A percentile compares a stretch with the other conserved stretches of the same genome.
These are phyloP conservation scores for Nyctibius bracteatus DNA, from an alignment of 2,113 vertebrate genomes.

Conservation along the genomic window DNA sequence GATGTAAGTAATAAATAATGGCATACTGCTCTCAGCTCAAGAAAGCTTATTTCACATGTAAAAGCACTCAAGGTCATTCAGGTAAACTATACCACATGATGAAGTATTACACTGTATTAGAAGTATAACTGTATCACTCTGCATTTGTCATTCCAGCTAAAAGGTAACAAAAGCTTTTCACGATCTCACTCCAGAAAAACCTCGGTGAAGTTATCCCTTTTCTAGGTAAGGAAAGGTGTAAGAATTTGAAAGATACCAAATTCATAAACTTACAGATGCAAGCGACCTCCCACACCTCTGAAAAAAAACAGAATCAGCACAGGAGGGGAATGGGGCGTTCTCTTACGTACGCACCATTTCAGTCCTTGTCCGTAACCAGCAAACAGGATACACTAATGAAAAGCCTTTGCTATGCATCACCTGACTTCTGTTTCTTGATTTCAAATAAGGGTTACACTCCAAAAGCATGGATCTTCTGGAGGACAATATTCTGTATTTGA, in stretches of 20 bases:
- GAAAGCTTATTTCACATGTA: neutral
- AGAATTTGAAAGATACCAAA: neutral
- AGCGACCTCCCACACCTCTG: neutral
- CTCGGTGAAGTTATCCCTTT: neutral
- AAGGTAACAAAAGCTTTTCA: neutral
- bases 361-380: neutral
- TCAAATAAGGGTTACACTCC: neutral
- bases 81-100: neutral
- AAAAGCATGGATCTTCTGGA: neutral
- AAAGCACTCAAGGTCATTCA: neutral
- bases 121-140: neutral
- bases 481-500: neutral
- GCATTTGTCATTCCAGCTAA: neutral
- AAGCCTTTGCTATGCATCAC: neutral
- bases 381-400: neutral
- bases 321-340: rapidly evolving
- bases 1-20: neutral
- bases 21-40: neutral
- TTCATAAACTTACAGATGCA: neutral
- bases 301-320: neutral
- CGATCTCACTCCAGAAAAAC: neutral
- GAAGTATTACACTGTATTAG: neutral
- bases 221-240: neutral
- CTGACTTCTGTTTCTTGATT: neutral
- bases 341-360: rapidly evolving